Base-by-base conservation (phyloP, 1,140 invertebrate species). In the Heliconius eleuchia region DNA sequence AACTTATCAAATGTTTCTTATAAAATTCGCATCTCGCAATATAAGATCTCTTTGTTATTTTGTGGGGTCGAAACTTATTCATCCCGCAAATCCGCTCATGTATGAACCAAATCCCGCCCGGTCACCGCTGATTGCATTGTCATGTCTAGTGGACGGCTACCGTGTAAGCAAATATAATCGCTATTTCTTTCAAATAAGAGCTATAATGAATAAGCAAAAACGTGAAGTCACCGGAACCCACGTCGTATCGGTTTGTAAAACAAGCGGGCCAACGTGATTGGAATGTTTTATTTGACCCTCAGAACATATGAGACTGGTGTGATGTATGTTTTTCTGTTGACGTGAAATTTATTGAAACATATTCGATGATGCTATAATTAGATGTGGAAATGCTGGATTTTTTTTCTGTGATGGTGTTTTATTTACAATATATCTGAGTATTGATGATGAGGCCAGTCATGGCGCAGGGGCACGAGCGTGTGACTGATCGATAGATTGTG, bases 121-220 rank as follows among this genome's bases (percentile, higher is more conserved):
- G 93, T 94, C 93, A 94, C 89, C 92, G 92, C 89, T 93, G 93
- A 94, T 94, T 94, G 93, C 93, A 93, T 91, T 94, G 93, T 94
- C 93, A 93, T 94, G 91, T 92, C 88, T 90, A 90, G 85, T 86
- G 86, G 87, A 86, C 88, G 71, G 9, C 11, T 16, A 11, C 60
- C 60, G 27, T 30, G 3, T 66, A 16, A 30, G 60, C 60, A 66
- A 66, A 30, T 27, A 30, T 16, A 11, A 30, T 16, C 60, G 27
- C 27, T 66, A 11, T 4, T 66, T 3, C 1, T 0, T 5, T n/a
- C 23, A 23, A 23, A 78, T 87, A 91, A 85, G 80, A 42, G 46
- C 78, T 66, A 86, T 78, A 82, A 80, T 87, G 71, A 82, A 52
- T 71, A 84, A 78, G 46, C 74, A 19, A 78, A 66, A 72, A 39